phyloP scores from a whole-genome alignment of 2,888 invertebrate species.

The Cephus spinipes region DNA sequence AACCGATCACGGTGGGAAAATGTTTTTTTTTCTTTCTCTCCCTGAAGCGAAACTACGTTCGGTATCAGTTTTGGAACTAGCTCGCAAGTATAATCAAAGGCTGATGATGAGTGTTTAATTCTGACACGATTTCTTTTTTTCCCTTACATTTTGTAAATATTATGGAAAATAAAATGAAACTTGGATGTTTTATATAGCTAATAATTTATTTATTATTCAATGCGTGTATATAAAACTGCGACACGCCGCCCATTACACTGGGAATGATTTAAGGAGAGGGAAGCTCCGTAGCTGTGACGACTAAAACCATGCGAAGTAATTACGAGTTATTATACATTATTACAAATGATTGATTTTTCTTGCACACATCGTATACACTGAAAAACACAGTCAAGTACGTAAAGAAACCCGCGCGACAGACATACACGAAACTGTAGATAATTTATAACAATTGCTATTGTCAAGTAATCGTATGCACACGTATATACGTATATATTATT shows the following conservation, averaged over 20 bases:
- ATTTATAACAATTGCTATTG: conserved; percentile 63
- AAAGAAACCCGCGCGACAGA: conserved; percentile 22
- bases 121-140: conserved; percentile 39
- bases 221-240: not conserved
- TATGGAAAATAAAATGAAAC: conserved; percentile 40
- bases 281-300: not conserved
- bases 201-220: conserved; percentile 62
- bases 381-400: not conserved
- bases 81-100: conserved; percentile 28
- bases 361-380: not conserved
- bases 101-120: conserved; percentile 41
- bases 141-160: conserved; percentile 58
- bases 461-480: conserved; percentile 56
- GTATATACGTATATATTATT: conserved; percentile 25
- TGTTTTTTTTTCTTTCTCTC: not conserved
- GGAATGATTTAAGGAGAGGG: not conserved
- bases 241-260: not conserved
- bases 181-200: conserved; percentile 59
- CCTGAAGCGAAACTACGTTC: not conserved
- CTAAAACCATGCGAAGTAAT: not conserved
- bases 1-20: not conserved
- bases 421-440: conserved; percentile 59
- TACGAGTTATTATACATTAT: not conserved
- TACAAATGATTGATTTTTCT: not conserved
- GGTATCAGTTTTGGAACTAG: not conserved